These are phyloP conservation scores for Ormyrus rosae DNA, from an alignment of 2,888 invertebrate species.

Conservation along the genomic window DNA sequence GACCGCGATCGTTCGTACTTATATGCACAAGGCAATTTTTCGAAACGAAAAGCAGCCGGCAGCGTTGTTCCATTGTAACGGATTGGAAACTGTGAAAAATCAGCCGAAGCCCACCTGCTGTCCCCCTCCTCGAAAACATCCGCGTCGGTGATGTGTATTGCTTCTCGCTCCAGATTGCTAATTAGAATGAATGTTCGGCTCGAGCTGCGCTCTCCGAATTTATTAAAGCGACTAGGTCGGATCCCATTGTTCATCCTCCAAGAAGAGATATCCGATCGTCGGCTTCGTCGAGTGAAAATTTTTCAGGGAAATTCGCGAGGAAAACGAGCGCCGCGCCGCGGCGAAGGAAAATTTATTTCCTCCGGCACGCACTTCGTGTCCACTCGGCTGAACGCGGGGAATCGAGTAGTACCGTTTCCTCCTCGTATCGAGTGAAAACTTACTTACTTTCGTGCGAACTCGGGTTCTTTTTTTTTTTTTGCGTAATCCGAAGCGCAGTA, in stretches of 20 bases:
- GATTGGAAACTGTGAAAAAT: too few relatives aligned
- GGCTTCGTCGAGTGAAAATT: too few relatives aligned
- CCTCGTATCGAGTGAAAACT: background rate
- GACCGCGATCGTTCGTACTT: too few relatives aligned
- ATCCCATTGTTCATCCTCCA: background rate
- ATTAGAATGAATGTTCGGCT: constrained; percentile 29
- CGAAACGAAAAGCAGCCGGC: too few relatives aligned
- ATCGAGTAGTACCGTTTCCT: background rate
- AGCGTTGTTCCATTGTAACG: too few relatives aligned
- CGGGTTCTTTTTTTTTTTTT: background rate
- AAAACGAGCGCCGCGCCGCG: too few relatives aligned
- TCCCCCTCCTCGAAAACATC: background rate
- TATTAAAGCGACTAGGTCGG: background rate
- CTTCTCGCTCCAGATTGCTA: constrained; percentile 22
- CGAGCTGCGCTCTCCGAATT: constrained; percentile 12
- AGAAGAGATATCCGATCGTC: background rate
- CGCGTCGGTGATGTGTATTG: background rate
- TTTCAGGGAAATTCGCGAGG: too few relatives aligned
- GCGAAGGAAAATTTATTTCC: too few relatives aligned
- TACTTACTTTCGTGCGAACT: background rate
- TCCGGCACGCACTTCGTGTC: too few relatives aligned
- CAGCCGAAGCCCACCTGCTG: too few relatives aligned
- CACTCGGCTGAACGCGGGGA: background rate
- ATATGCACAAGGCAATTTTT: too few relatives aligned
- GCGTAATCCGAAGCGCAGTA: too few relatives aligned